Base-by-base conservation (phyloP, 2,797 vertebrate species). In the Enteromius anoplus region DNA sequence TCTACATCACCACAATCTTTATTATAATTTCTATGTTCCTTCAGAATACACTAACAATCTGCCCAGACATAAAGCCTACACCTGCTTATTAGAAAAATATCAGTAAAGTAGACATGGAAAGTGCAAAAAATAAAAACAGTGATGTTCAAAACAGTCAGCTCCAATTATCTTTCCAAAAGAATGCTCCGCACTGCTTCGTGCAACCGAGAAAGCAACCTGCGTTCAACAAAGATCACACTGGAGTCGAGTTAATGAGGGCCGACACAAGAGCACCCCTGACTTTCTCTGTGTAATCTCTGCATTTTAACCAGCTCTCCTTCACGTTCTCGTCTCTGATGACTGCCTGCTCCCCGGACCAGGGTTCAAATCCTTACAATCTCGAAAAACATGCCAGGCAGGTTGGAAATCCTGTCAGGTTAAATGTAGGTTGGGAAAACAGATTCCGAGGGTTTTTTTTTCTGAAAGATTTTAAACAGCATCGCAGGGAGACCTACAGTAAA, bases 81-180 rank as follows among this genome's bases (percentile, higher is more conserved):
- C 58, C 66, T 55, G 58, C 40, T 79, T 70, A 85, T 78, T 82
- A 82, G 68, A 70, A 21, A 55, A 72, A 64, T 47, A 45, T 53
- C 60, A 64, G 3, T 23, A 72, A 81, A 72, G 40, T n/a, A 37
- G 55, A 37, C 11, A 11, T 40, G 7, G 37, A 29, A 37, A 49
- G 29, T 51, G 26, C n/a, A 68, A 62, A 73, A 64, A 83, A 75
- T 15, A 66, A 80, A 80, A 34, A 37, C 42, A 71, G 78, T 53
- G 34, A 34, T 3, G 8, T 47, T 68, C 37, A 83, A 84, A 71
- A 62, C 55, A 40, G 78, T 70, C 62, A 60, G 49, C 17, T 71
- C 64, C 82, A 87, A 85, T 87, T 83, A 86, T 78, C 69, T 71
- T 51, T 78, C 53, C 37, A 78, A 83, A 87, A 85, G 60, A 78